A percentile compares a stretch with the other conserved stretches of the same genome.
phyloP scores from a whole-genome alignment of 2,797 vertebrate species.

The Meriones psammophilus region DNA sequence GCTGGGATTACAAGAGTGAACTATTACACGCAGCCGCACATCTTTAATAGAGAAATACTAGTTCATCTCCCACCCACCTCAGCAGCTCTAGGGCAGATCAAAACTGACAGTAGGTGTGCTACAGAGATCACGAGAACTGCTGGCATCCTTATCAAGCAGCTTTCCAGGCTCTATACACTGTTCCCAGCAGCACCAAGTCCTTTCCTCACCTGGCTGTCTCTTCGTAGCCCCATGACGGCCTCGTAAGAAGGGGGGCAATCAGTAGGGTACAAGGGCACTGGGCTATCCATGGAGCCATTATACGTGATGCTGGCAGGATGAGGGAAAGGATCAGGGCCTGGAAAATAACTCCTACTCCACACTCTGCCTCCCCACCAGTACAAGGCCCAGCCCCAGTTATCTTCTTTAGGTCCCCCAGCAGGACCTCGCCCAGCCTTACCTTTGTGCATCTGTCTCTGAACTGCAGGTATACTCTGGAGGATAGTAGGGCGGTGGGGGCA shows the following conservation, averaged over 20 bases:
- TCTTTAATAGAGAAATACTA: neutral
- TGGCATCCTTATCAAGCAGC: neutral
- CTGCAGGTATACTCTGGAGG: conserved; percentile 99
- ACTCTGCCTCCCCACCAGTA: neutral
- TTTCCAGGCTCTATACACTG: neutral
- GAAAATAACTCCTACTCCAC: neutral
- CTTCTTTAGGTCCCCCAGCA: neutral
- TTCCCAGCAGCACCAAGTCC: neutral
- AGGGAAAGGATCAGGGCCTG: neutral
- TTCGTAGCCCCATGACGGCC: conserved; percentile 95
- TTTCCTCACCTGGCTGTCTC: conserved; percentile 93
- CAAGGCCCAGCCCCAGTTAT: neutral
- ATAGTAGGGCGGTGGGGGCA: conserved; percentile 97
- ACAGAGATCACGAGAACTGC: rapidly evolving
- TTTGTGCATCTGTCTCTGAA: conserved; percentile 97
- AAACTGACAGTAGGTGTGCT: neutral
- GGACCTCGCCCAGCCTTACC: conserved; percentile 85
- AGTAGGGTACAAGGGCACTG: conserved; percentile 95
- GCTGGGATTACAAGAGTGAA: neutral
- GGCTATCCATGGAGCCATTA: conserved; percentile 99
- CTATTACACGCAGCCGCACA: neutral
- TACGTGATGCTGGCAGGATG: conserved; percentile 94
- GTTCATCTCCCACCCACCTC: neutral
- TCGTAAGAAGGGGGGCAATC: conserved; percentile 98
- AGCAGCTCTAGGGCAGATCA: neutral